Conservation (phyloP, 2,113 vertebrate species). For the Muscicapa adusta region DNA sequence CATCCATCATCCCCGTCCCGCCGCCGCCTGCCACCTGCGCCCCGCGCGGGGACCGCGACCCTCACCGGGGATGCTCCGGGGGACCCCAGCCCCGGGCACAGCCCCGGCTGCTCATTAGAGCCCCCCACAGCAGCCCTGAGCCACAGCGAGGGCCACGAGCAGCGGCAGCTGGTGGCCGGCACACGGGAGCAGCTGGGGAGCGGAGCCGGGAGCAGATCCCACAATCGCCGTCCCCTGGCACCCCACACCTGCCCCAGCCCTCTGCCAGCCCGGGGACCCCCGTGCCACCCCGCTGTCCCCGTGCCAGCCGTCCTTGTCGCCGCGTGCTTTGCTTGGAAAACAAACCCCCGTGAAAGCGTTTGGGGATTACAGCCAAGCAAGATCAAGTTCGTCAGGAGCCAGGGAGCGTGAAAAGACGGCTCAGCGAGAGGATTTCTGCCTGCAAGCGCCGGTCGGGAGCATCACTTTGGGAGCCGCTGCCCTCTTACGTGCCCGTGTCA, state of each 20-base stretch:
- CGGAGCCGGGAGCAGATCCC: background rate
- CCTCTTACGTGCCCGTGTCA: rapidly evolving
- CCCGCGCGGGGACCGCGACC: background rate
- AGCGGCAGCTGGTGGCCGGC: background rate
- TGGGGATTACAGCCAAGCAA: background rate
- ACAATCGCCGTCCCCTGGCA: rapidly evolving
- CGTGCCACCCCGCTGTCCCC: background rate
- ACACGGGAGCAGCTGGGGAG: background rate
- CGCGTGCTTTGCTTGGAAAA: rapidly evolving
- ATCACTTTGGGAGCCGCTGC: background rate
- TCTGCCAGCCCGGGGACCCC: rapidly evolving
- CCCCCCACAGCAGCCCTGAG: background rate
- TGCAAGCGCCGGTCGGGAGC: background rate
- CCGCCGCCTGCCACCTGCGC: background rate
- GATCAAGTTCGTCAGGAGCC: background rate
- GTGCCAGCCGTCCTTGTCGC: background rate
- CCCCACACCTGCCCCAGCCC: background rate
- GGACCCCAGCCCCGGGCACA: background rate
- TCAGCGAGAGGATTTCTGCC: background rate
- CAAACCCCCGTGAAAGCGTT: background rate
- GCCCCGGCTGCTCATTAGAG: background rate
- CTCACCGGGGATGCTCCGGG: background rate
- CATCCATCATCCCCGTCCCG: background rate
- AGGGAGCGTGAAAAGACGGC: background rate
- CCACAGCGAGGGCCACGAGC: rapidly evolving